Base-by-base conservation (phyloP, 1,140 invertebrate species). In the Hydropsyche tenuis region DNA sequence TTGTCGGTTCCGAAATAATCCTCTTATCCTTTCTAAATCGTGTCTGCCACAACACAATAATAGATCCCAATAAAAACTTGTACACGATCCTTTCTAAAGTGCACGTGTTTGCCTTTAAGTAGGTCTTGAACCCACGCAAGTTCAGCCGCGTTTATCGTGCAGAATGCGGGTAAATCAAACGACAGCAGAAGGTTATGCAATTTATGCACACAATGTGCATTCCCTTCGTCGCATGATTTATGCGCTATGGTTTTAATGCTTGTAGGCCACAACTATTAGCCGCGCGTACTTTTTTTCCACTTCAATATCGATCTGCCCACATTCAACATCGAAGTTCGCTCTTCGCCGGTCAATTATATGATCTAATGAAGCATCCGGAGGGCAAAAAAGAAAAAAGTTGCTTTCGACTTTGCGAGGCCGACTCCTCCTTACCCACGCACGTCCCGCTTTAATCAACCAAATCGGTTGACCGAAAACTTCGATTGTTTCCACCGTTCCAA, bases 401-500 rank as follows among this genome's bases (percentile, higher is more conserved):
- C 11, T 53, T 53, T 53, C 51, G 51, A 53, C n/a, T 53, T 53
- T 22, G 51, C 20, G 18, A 56, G n/a, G 12, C n/a, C n/a, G n/a
- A n/a, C 4, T 60, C 22, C 23, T 60, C 23, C 14, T 60, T 60
- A 20, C 64, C 43, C 64, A 66, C 22, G 65, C 65, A 68, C 65
- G 65, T 48, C 20, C 65, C 5, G 65, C 46, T 68, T 51, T 68
- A 68, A 68, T 68, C 25, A 68, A 48, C 43, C 65, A 27, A 22
- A 68, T 48, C 65, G 37, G 11, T 14, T 51, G 65, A 68, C 43
- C 65, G 46, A 65, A 65, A 65, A 42, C 22, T 68, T 68, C 65
- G 65, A 68, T 68, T 68, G 65, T 68, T 51, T 68, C 65, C 65
- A 48, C 65, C 65, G 65, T 70, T 56, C 68, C 23, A 20, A 42